These are phyloP conservation scores for Xestia rhomboidea DNA, from an alignment of 2,888 invertebrate genomes.

Conservation along the genomic window DNA sequence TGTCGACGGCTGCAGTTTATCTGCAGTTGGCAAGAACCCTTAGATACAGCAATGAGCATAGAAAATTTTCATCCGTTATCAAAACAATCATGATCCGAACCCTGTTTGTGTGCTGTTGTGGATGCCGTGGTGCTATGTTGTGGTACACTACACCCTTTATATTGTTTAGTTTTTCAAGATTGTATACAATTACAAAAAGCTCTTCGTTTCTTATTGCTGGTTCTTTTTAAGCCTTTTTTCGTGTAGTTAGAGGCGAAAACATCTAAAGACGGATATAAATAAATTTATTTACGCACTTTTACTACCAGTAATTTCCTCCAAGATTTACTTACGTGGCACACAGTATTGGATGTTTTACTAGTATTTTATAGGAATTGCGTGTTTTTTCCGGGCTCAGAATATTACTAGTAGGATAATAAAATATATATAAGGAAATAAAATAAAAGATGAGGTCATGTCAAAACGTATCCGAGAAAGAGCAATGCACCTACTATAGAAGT, in stretches of 20 bases:
- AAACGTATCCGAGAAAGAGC: not conserved
- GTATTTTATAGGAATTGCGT: constrained; percentile 41
- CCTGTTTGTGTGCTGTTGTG: not conserved
- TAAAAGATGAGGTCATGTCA: not conserved
- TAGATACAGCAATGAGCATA: not conserved
- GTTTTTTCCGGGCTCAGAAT: constrained; percentile 28
- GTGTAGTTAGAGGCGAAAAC: not conserved
- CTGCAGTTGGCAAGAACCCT: no score
- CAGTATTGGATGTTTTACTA: constrained; percentile 44
- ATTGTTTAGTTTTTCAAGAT: not conserved
- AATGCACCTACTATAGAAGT: not conserved
- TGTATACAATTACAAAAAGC: not conserved
- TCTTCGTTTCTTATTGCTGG: not conserved
- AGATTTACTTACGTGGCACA: constrained; percentile 38
- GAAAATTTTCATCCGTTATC: not conserved
- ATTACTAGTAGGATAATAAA: constrained; percentile 23
- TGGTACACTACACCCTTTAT: not conserved
- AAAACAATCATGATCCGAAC: not conserved
- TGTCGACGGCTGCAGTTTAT: no score
- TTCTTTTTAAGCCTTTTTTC: not conserved
- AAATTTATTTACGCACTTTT: constrained; percentile 34
- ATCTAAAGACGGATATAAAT: not conserved
- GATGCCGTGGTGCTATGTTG: no score
- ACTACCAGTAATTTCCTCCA: constrained; percentile 37
- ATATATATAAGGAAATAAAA: constrained; percentile 20